phyloP scores from a whole-genome alignment of 64 coral and sea anemone species.

The Stylophora pistillata region DNA sequence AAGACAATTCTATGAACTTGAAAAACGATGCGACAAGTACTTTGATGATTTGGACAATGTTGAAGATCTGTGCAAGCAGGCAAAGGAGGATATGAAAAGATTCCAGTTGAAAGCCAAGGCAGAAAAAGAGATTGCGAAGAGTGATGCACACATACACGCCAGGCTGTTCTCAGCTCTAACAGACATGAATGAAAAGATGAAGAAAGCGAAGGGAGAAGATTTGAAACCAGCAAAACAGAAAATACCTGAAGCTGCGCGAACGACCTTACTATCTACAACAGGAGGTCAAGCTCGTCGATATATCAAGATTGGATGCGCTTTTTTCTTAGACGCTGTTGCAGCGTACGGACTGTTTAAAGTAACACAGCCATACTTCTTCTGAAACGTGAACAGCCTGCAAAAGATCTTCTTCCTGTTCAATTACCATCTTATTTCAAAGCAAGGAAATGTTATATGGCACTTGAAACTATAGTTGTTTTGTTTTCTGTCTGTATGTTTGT shows the following conservation, averaged over 20 bases:
- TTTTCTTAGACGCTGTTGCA: background rate
- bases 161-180: background rate
- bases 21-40: background rate
- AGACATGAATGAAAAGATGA: constrained; percentile 5
- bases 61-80: constrained; percentile 1
- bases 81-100: background rate
- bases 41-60: background rate
- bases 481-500: too few species aligned
- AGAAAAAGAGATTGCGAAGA: background rate
- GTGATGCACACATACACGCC: background rate
- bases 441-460: too few species aligned
- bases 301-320: background rate
- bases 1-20: constrained; percentile 3
- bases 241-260: background rate
- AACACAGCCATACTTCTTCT: constrained; percentile 8
- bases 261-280: background rate
- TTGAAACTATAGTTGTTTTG: too few species aligned
- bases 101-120: constrained; percentile 3
- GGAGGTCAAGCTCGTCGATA: background rate
- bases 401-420: background rate
- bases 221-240: background rate
- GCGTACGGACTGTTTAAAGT: background rate
- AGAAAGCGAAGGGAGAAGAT: background rate
- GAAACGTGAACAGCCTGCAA: background rate
- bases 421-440: too few species aligned